Base-by-base conservation (phyloP, 2,113 vertebrate genomes). In the Campylorhamphus procurvoides region DNA sequence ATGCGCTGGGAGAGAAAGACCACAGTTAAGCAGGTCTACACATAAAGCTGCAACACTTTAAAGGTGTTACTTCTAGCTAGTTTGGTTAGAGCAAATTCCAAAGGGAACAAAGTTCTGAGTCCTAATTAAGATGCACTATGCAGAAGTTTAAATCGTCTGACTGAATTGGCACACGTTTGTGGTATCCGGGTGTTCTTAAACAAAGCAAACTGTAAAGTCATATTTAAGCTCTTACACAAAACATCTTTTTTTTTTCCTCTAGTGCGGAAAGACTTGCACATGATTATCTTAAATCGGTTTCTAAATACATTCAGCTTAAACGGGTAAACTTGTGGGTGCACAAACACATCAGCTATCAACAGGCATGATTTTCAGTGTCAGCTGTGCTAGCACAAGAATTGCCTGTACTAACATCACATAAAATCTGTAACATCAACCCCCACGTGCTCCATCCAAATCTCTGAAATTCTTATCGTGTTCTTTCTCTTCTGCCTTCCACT, bases 1-100 rank as follows among this genome's bases (percentile, higher is more conserved):
- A 96, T 96, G 64, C 17, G 12, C 23, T 0, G 40, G 37, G 80
- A 95, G 87, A 97, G 90, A 97, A 97, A 95, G 92, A 74, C 87
- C 1, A 28, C 91, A 90, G 95, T 90, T 94, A 95, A 96, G 94
- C 93, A 91, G 96, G 88, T 96, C 84, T 78, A 83, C 90, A 77
- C 19, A 79, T 11, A 96, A 97, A 97, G 84, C 91, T 96, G 93
- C 86, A 93, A 96, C 96, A 97, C 86, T 97, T 97, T 66, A 82
- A 85, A 93, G 91, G 84, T 93, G 93, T 95, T 96, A 93, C 89
- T 96, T 96, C 92, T 68, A 90, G 85, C 79, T 37, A 64, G 72
- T 83, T 73, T 83, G 69, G 42, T 49, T 37, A 39, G 56, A 78
- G 53, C 19, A 60, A 92, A 92, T 68, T 96, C 80, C 88, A 46